Evolutionary conservation across 2,113 vertebrate genomes (phyloP).

Genomic region (Drymodes brunneopygia): DNA sequence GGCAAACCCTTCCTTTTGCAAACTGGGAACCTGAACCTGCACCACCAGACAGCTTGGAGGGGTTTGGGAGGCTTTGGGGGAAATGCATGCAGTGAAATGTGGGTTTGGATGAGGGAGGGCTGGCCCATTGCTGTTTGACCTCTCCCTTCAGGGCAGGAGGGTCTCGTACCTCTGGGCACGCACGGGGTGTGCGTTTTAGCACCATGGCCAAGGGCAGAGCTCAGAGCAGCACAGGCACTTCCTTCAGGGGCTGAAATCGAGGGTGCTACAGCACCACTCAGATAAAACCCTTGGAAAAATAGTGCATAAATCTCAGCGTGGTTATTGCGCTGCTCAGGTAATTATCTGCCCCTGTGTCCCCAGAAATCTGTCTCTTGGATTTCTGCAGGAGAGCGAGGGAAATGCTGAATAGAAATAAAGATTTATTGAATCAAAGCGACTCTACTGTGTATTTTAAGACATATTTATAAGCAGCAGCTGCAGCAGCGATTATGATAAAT

Average conservation of each 20-base stretch:
- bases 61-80: not conserved
- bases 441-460: conserved; percentile 45
- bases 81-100: not conserved
- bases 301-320: not conserved
- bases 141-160: not conserved
- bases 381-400: conserved; percentile 3
- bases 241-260: not conserved
- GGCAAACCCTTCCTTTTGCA: not conserved
- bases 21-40: not conserved
- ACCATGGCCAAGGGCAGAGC: not conserved
- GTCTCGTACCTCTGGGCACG: not conserved
- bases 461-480: conserved; percentile 62
- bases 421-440: conserved; percentile 19
- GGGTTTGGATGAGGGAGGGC: not conserved
- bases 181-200: not conserved
- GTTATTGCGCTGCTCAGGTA: not conserved
- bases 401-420: conserved; percentile 41
- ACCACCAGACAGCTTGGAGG: not conserved
- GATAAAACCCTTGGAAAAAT: not conserved
- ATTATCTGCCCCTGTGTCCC: not conserved
- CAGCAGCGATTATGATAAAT: conserved; percentile 46
- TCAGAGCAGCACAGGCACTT: conserved; percentile 36
- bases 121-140: not conserved
- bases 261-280: not conserved
- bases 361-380: not conserved